Evolutionary conservation across 2,888 invertebrate species (phyloP).

Genomic region (Adelphocoris suturalis): DNA sequence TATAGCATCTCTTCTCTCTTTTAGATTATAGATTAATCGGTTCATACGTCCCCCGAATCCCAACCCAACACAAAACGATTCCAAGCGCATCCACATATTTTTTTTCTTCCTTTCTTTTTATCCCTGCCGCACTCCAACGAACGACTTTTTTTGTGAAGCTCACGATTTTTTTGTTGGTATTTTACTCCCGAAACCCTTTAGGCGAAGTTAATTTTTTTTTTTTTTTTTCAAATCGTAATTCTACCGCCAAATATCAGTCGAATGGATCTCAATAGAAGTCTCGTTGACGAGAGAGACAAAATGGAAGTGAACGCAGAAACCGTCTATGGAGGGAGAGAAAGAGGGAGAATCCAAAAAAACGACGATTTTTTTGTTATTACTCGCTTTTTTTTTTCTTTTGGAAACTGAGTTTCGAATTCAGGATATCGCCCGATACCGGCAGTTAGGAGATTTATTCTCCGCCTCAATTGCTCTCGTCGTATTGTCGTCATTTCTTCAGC

Average conservation of each 20-base stretch:
- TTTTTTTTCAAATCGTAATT: slow-evolving; percentile 56
- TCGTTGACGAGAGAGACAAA: background rate
- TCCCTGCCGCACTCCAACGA: background rate
- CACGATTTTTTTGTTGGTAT: slow-evolving; percentile 53
- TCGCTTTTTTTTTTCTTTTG: background rate
- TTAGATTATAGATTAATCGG: slow-evolving; percentile 69
- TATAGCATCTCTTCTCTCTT: slow-evolving; percentile 27
- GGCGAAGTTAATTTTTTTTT: slow-evolving; percentile 50
- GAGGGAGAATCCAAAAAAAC: background rate
- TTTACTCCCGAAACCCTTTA: slow-evolving; percentile 3
- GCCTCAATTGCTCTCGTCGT: background rate
- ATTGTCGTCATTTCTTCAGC: background rate
- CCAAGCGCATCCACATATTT: slow-evolving; percentile 63
- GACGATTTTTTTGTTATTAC: no score
- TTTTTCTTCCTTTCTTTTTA: background rate
- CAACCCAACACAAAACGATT: slow-evolving; percentile 66
- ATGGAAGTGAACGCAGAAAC: background rate
- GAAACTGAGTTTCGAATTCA: background rate
- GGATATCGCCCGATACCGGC: background rate
- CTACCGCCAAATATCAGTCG: slow-evolving; percentile 67
- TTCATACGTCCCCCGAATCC: slow-evolving; percentile 63
- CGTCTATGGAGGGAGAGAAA: background rate
- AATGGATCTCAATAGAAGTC: slow-evolving; percentile 63
- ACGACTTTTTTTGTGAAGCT: slow-evolving; percentile 49
- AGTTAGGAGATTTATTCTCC: background rate